Base-by-base conservation (phyloP, 2,888 invertebrate species). In the Macrophya annulata region DNA sequence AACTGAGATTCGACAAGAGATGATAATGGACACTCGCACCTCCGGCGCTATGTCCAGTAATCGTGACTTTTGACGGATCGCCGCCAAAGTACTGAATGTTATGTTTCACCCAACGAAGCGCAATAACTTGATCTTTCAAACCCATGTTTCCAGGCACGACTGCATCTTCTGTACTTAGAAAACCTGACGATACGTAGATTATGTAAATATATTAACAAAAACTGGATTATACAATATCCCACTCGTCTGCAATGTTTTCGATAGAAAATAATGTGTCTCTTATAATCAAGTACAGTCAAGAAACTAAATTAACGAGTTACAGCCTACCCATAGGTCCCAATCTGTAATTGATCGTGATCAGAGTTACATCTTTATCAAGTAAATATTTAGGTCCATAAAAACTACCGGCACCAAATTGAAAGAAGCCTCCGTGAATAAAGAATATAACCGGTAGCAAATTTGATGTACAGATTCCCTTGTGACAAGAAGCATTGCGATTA, bases 1-100 rank as follows among this genome's bases (percentile, higher is more conserved):
- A 94, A 17, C 96, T 96, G 88, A 95, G 90, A 0, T 96, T 95
- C 0, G 96, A 96, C 17, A 97, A 88, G 87, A 96, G 95, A 87
- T 97, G 97, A 87, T 96, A 95, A 91, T 97, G 96, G 0, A 96
- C 96, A 88, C 97, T 96, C 4, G 96, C 96, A 51, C 96, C 97
- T 0, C 97, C 97, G 0, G 97, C 96, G 4, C 97, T 97, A 90
- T 95, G 94, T 2, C 97, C 97, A 0, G 95, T 92, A 3, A 97
- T 91, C 0, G 96, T 96, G 51, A 97, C 94, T 85, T 95, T 95
- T 71, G 96, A 94, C 0, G 96, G 95, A 93, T 97, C 95, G 0
- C 97, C 97, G 2, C 96, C 96, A 89, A 97, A 97, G 91, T 94
- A 94, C 87, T 94, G 93, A 86, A 97, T 96, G 91, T 97, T 96